Evolutionary conservation across 2,888 invertebrate genomes (phyloP).

Genomic region (Nemurella pictetii): DNA sequence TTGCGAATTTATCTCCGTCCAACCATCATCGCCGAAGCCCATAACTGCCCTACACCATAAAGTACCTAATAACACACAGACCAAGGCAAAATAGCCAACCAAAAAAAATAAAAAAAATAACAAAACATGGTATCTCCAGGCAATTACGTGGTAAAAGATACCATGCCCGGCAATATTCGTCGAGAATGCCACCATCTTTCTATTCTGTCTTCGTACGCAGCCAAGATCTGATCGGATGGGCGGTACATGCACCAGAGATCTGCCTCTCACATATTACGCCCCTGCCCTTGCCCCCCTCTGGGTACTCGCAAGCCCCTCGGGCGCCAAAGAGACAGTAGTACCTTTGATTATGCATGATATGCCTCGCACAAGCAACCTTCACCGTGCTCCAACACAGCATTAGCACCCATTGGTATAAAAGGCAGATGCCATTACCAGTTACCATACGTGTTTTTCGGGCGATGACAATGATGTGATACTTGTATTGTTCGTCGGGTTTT

Average conservation of each 20-base stretch:
- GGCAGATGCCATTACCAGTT: slow-evolving; percentile 1
- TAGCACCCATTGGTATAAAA: not conserved
- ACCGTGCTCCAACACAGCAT: not conserved
- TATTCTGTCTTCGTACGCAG: not conserved
- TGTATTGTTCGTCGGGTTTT: not conserved
- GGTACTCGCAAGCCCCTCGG: not conserved
- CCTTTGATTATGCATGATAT: slow-evolving; percentile 12
- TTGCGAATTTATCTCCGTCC: not conserved
- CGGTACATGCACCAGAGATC: not conserved
- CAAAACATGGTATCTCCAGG: not conserved
- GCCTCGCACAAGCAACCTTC: not conserved
- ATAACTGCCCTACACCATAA: not conserved
- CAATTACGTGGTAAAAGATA: not conserved
- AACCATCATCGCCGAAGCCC: not conserved
- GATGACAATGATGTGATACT: not conserved
- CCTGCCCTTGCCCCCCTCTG: not conserved
- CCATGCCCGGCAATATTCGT: not conserved
- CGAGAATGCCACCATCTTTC: slow-evolving; percentile 3
- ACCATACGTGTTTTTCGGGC: not conserved
- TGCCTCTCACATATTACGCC: not conserved
- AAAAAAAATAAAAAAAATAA: not conserved
- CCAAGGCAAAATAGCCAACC: not conserved
- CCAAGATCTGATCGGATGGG: not conserved
- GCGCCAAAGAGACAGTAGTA: slow-evolving; percentile 2
- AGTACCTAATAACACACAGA: not conserved